Evolutionary conservation across 2,888 invertebrate genomes (phyloP), one percentile per base, ranked within the genome.

Genomic region (Scotopteryx bipunctaria): DNA sequence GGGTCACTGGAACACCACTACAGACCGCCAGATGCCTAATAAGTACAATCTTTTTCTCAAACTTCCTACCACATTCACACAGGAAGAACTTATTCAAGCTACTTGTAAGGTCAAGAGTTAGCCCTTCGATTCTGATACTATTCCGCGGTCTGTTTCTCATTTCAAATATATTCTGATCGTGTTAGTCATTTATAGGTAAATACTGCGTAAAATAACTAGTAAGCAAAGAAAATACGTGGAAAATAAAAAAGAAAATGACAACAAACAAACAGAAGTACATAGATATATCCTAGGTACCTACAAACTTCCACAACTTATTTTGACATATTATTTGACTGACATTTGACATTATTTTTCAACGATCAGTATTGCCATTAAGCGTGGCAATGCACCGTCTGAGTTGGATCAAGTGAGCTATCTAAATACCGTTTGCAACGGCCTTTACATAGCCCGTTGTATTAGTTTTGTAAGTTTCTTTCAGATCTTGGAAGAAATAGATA

Each of bases 61-160:
- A 66, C 14, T 52, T 62, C 32, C 52, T 42, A 9, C 61, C 57
- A 32, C 40, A 48, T 13, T 61, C 32, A 27, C 65, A 66, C 17
- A 61, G 17, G 14, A 40, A 50, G 15, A 65, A 56, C 1, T 55
- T 54, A 13, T 64, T 65, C 0, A 67, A 33, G 14, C 67, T 64
- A 16, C 66, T 69, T 0, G 62, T 62, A 0, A 35, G 15, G n/a
- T 61, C 54, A 1, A 63, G 27, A 4, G 46, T 36, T 0, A 50
- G 38, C 13, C 49, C 53, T 35, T 27, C 36, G 8, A 48, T 33
- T 42, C 29, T 57, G 0, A 49, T 55, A 19, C 45, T 38, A 0
- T 51, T 50, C 3, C 45, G 47, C 19, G 38, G 43, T 36, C 40
- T 29, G 4, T 54, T 54, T 48, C 54, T 54, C 43, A 44, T 45